These are phyloP conservation scores for Fistularia commersonii DNA, from an alignment of 2,797 vertebrate genomes.

Conservation along the genomic window DNA sequence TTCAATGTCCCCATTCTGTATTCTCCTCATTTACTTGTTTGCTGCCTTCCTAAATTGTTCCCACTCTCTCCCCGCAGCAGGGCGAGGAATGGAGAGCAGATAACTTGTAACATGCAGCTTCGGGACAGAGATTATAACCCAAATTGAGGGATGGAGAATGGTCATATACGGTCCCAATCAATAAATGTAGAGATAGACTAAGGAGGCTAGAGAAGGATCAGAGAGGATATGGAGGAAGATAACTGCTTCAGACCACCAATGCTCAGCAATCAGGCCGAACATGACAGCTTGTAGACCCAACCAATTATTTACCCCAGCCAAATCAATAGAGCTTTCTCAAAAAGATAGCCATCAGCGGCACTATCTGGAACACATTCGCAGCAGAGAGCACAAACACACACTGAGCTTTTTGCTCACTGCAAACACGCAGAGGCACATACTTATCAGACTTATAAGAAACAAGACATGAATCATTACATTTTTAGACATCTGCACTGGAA, in stretches of 20 bases:
- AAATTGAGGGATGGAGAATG: constrained; percentile 63
- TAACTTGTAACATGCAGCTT: constrained; percentile 35
- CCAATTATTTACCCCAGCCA: constrained; percentile 76
- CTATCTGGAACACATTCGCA: constrained; percentile 60
- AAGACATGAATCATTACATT: constrained; percentile 41
- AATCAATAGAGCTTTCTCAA: constrained; percentile 77
- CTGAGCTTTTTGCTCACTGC: constrained; percentile 35
- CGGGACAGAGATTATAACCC: constrained; percentile 56
- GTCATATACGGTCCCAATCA: constrained; percentile 60
- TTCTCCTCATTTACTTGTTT: constrained; percentile 30
- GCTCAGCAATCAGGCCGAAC: constrained; percentile 75
- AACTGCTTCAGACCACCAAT: constrained; percentile 67
- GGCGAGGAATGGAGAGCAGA: constrained; percentile 28
- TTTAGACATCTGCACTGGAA: constrained; percentile 14
- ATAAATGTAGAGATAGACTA: constrained; percentile 68
- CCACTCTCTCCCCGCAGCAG: constrained; percentile 17
- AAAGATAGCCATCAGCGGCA: constrained; percentile 71
- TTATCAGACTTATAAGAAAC: constrained; percentile 39
- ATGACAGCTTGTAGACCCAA: constrained; percentile 77
- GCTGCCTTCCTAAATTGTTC: constrained; percentile 25
- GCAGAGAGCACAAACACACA: constrained; percentile 50
- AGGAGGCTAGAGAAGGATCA: constrained; percentile 64
- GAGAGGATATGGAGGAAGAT: constrained; percentile 71
- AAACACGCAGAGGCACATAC: constrained; percentile 20
- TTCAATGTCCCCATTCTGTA: constrained; percentile 55